phyloP scores from a whole-genome alignment of 1,140 invertebrate species.

The Antheraea mylitta region DNA sequence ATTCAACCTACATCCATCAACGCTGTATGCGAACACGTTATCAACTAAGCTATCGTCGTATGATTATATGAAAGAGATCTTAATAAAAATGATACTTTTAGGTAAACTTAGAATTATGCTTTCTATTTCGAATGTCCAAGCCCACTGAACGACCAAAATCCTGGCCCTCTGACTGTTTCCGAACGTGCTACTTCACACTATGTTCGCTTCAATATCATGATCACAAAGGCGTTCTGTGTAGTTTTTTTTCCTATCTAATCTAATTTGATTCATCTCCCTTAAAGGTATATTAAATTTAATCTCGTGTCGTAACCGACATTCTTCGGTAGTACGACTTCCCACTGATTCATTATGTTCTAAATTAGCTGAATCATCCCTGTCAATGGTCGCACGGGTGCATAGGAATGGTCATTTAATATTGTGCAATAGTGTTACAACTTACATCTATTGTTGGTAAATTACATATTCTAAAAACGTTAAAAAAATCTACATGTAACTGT shows the following conservation, averaged over 20 bases:
- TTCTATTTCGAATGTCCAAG: no score
- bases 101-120: no score
- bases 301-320: constrained; percentile 1
- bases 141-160: no score
- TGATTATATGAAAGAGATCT: no score
- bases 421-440: neutral
- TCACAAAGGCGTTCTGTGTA: neutral
- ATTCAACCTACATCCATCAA: no score
- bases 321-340: neutral
- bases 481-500: no score
- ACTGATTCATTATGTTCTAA: neutral
- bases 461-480: no score
- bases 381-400: neutral
- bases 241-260: neutral
- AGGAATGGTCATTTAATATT: neutral
- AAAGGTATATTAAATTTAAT: constrained; percentile 4
- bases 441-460: neutral
- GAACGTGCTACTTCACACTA: neutral
- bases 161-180: no score
- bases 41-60: no score
- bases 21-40: no score
- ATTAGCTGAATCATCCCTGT: constrained; percentile 2
- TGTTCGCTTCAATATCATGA: neutral
- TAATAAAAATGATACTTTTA: no score
- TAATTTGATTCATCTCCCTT: neutral